Evolutionary conservation across 2,113 vertebrate genomes (phyloP), one percentile per base, ranked within the genome.

Genomic region (Mustela lutreola): DNA sequence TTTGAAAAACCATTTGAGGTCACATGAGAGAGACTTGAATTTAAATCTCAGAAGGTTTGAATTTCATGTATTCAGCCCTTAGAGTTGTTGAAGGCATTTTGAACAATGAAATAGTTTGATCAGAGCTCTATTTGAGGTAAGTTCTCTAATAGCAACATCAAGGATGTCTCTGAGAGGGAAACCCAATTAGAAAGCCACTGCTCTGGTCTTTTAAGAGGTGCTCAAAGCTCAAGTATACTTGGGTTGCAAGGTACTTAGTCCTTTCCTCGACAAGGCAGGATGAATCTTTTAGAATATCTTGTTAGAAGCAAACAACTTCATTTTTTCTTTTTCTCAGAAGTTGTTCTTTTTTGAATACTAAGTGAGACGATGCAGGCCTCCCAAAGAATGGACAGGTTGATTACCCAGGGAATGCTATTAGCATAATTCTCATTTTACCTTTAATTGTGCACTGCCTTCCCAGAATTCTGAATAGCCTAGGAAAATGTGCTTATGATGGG

Each of bases 391-490:
- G 16, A 87, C 21, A 86, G 42, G 39, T 39, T 87, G 63, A 78
- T 75, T 73, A 62, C 15, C 8, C 50, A 71, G 78, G 50, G 33
- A 84, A 11, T 81, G 18, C 15, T 2, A 19, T 93, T 83, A 67
- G 42, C 2, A 21, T 73, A 39, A 53, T 90, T 96, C 45, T 63
- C 73, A 33, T 93, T 89, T 90, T 91, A 33, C 53, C 45, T 73
- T 95, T 92, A n/a, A 79, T 60, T 92, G 45, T 85, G 21, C 89
- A 85, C 39, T 15, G 8, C 60, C 71, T 95, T 21, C 36, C 96
- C 95, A 84, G 84, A 97, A 86, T 86, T 95, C 70, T 92, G 42
- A 96, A 9, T 89, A 60, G 7, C 78, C 89, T 88, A 94, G 62
- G 56, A 89, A 95, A 93, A 86, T 45, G 21, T 22, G 71, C 94